phyloP scores from a whole-genome alignment of 2,888 invertebrate genomes.

The Tetranychus truncatus region DNA sequence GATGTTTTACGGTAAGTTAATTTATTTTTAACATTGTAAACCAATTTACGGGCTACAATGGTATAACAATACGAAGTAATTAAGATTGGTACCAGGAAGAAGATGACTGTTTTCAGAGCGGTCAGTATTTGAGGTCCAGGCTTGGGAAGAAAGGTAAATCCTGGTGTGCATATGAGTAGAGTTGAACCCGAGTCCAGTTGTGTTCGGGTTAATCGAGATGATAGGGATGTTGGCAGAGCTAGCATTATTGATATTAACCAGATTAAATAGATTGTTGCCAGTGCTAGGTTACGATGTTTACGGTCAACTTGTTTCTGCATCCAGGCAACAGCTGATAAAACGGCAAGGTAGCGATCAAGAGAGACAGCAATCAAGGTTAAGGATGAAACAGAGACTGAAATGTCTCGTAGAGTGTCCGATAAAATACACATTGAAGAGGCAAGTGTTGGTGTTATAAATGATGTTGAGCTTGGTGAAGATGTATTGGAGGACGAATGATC shows the following conservation, averaged over 20 bases:
- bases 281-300: neutral
- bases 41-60: slow-evolving; percentile 1
- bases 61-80: neutral
- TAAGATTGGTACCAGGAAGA: neutral
- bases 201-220: neutral
- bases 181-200: neutral
- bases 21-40: slow-evolving; percentile 6
- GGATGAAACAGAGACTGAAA: neutral
- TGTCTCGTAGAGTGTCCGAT: neutral
- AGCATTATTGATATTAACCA: neutral
- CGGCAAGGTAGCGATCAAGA: slow-evolving; percentile 1
- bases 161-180: neutral
- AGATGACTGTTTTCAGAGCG: neutral
- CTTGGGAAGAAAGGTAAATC: neutral
- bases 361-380: neutral
- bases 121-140: neutral
- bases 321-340: neutral
- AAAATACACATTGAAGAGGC: neutral
- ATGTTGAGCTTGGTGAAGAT: neutral
- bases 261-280: neutral
- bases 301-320: neutral
- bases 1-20: neutral
- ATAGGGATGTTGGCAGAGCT: neutral
- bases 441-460: neutral
- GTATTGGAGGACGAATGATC: neutral